Evolutionary conservation across 2,113 vertebrate genomes (phyloP), one percentile per base, ranked within the genome.

Genomic region (Thymallus thymallus): DNA sequence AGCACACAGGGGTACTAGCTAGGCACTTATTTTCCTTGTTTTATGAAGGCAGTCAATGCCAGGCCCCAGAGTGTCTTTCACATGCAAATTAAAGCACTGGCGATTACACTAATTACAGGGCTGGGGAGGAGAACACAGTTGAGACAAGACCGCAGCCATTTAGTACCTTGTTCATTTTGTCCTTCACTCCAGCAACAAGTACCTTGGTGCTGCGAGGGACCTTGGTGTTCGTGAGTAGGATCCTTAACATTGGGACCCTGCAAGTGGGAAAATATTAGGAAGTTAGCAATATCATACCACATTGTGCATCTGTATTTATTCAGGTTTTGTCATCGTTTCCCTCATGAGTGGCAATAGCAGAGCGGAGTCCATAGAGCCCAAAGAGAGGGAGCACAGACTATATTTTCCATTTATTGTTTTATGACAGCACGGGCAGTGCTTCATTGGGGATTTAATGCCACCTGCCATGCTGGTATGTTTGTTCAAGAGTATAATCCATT

Each of bases 181-280:
- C 95, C 88, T 92, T 96, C 87, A 97, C 95, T 14, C 88, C 68
- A 16, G 95, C 94, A 83, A 99, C 95, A 29, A 99, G 92, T 32
- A 93, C 82, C 90, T 97, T 98, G 83, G 98, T 98, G 89, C 96
- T 99, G 32, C 96, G 96, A 30, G 96, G 95, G 69, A 98, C 94
- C 84, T 92, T 94, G 1, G 96, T 99, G 88, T 98, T 96, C 73
- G 96, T 98, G 86, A 98, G 93, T 81, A 99, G 89, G 89, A 99
- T 97, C 88, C 94, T 93, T 82, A 98, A 89, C 48, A 86, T 75
- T 0, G 94, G 96, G 16, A 94, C 92, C 85, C 97, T 98, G 90
- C 0, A 84, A 84, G 76, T 61, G 12, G 24, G 29, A 67, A 74
- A 77, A 48, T 55, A 84, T 64, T 66, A 86, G 81, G 65, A n/a